phyloP scores from a whole-genome alignment of 92 coral and sea anemone genomes.

The Montipora capitata region DNA sequence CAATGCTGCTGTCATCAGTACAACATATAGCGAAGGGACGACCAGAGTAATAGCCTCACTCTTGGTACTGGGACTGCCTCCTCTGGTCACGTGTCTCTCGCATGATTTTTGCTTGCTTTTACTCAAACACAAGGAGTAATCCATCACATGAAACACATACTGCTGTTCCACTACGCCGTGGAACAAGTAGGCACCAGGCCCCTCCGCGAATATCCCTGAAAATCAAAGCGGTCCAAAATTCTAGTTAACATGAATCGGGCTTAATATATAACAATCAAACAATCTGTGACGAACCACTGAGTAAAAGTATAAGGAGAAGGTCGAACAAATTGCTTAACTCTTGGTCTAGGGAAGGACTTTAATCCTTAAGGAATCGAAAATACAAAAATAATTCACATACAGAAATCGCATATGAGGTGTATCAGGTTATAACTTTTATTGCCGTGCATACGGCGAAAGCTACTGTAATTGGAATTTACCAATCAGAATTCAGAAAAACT shows the following conservation, averaged over 20 bases:
- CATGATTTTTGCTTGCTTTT: slow-evolving; percentile 80
- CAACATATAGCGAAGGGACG: background rate
- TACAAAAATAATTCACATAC: too few relatives aligned
- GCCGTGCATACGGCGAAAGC: too few relatives aligned
- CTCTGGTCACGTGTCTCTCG: slow-evolving; percentile 71
- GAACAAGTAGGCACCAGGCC: slow-evolving; percentile 87
- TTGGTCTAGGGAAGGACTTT: too few relatives aligned
- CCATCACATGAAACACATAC: slow-evolving; percentile 91
- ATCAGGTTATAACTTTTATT: too few relatives aligned
- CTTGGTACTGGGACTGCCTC: background rate
- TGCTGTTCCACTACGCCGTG: slow-evolving; percentile 90
- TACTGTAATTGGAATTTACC: too few relatives aligned
- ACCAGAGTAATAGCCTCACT: background rate
- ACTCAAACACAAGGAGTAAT: slow-evolving; percentile 83
- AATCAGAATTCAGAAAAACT: too few relatives aligned
- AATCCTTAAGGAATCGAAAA: too few relatives aligned
- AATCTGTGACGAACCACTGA: too few relatives aligned
- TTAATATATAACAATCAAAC: too few relatives aligned
- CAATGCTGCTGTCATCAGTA: background rate
- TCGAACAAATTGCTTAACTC: too few relatives aligned
- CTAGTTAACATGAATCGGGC: background rate
- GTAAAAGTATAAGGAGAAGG: too few relatives aligned
- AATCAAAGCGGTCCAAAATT: background rate
- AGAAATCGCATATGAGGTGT: too few relatives aligned
- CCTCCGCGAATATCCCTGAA: slow-evolving; percentile 83